These are phyloP conservation scores for Agrotis clavis DNA, from an alignment of 2,888 invertebrate species.

Conservation along the genomic window DNA sequence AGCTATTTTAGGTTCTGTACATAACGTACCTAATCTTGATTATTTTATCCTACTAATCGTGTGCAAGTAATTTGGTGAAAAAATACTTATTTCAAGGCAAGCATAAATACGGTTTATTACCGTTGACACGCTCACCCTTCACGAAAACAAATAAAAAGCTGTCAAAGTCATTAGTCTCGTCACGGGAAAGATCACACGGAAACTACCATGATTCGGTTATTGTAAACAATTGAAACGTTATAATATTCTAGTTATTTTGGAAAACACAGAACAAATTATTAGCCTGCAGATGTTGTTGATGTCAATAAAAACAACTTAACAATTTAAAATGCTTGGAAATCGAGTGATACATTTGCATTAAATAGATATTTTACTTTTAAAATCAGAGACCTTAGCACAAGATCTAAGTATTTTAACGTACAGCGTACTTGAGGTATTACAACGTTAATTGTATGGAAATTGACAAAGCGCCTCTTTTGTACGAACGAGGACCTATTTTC, in stretches of 20 bases:
- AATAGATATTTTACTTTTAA: no score
- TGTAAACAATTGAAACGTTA: conserved; percentile 48
- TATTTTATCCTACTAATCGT: no score
- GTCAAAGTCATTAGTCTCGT: conserved; percentile 67
- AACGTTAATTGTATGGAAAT: no score
- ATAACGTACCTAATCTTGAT: no score
- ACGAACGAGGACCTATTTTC: no score
- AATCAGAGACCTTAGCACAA: no score
- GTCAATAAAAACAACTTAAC: conserved; percentile 9
- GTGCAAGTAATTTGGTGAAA: no score
- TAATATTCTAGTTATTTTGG: conserved; percentile 35
- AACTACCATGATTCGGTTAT: conserved; percentile 51
- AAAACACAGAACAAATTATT: conserved; percentile 17
- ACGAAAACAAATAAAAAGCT: conserved; percentile 59
- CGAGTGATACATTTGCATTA: no score
- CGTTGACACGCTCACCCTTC: conserved; percentile 48
- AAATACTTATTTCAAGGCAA: background rate
- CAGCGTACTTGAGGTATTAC: no score
- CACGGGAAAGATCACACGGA: conserved; percentile 62
- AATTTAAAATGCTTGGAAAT: no score
- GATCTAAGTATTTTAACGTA: no score
- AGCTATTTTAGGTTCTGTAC: background rate
- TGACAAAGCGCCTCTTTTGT: no score
- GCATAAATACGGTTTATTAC: background rate
- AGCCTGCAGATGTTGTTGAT: background rate